Evolutionary conservation across 2,888 invertebrate genomes (phyloP).

Genomic region (Cacoxenus indagator): DNA sequence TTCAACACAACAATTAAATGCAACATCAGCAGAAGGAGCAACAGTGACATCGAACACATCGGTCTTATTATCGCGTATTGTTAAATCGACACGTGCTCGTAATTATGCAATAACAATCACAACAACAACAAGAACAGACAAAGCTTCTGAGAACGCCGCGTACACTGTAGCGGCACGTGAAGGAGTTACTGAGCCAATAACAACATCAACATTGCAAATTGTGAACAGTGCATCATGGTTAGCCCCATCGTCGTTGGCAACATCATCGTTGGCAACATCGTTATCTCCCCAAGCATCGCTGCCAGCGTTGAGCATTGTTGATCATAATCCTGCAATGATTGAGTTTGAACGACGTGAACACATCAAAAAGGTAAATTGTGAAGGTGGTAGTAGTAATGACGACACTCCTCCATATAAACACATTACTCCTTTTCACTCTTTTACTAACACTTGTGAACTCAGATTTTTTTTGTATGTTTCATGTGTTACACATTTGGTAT

Average conservation of each 20-base stretch:
- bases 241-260: neutral
- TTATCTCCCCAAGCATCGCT: neutral
- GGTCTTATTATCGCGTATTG: conserved; percentile 16
- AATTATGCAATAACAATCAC: neutral
- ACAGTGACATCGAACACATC: neutral
- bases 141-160: neutral
- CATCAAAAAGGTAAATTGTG: conserved; percentile 70
- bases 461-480: too few species aligned
- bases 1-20: conserved; percentile 15
- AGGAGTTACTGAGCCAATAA: neutral
- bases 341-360: conserved; percentile 69
- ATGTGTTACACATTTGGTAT: too few species aligned
- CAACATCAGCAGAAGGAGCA: conserved; percentile 16
- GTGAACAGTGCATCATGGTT: neutral
- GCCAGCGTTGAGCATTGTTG: conserved; percentile 54
- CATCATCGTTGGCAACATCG: conserved; percentile 11
- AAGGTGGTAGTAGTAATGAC: too few species aligned
- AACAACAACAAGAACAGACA: conserved; percentile 7
- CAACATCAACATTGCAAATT: conserved; percentile 14
- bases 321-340: conserved; percentile 67
- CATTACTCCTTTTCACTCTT: too few species aligned
- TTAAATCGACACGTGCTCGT: conserved; percentile 12
- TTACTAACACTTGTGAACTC: too few species aligned
- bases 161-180: neutral
- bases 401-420: too few species aligned